Base-by-base conservation (phyloP, 1,140 invertebrate species). In the Cardiocondyla obscurior region DNA sequence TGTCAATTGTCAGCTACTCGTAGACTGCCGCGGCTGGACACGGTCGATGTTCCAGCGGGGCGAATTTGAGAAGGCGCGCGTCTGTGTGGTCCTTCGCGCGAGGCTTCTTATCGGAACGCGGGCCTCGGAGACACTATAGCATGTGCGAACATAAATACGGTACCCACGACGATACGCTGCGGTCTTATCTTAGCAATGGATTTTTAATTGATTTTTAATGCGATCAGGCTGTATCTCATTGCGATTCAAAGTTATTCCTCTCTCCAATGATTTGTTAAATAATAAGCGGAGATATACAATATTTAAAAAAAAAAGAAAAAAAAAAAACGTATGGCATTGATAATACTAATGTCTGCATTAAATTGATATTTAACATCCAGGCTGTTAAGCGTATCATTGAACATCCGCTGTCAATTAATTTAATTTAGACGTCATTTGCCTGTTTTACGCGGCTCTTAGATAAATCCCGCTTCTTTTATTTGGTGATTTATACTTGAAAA, bases 1-100 rank as follows among this genome's bases (percentile, higher is more conserved):
- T 91, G 90, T 91, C 91, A 89, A 92, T 92, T 89, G 89, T 88
- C 88, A 83, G 69, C 81, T 86, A 87, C 82, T 82, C 86, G 81
- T 77, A 79, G 53, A 58, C 53, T 33, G 82, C 28, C 77, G 14
- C 65, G 49, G 62, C 84, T 58, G 64, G 69, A 83, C 85, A 42
- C 39, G 73, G 39, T 16, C 33, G 58, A 79, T 81, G 44, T 28
- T 81, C 5, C 51, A 44, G 46, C 46, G 8, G n/a, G n/a, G 42
- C 44, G 60, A 87, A 87, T 60, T 72, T 62, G 79, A 90, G 74
- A 81, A 58, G 58, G 19, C 70, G 57, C 33, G 28, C 19, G 60
- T 65, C 82, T 53, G 84, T 91, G 91, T 92, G 91, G 91, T 88
- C 91, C 79, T 57, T 25, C 30, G 81, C 53, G 42, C 84, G 33